Conservation (phyloP, 1,140 invertebrate species). For the Lepeophtheirus salmonis region DNA sequence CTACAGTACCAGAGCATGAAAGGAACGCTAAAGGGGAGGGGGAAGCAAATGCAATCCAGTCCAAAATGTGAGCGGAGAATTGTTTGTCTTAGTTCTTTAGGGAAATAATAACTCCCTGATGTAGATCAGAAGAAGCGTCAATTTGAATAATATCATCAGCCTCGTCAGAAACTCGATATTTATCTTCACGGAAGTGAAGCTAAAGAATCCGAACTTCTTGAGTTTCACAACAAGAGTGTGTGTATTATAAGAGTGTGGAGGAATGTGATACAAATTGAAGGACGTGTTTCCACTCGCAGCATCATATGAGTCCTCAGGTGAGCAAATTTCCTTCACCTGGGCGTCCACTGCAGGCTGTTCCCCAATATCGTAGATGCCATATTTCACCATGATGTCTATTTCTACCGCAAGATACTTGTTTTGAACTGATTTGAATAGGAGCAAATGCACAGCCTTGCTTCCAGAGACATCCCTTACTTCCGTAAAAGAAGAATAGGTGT, state of each 20-base stretch:
- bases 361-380: constrained; percentile 64
- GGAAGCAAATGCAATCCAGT: constrained; percentile 85
- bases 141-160: constrained; percentile 30
- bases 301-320: constrained; percentile 54
- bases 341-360: constrained; percentile 70
- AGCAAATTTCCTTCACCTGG: constrained; percentile 72
- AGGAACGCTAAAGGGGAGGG: constrained; percentile 81
- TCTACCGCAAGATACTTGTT: constrained; percentile 96
- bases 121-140: constrained; percentile 75
- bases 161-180: constrained; percentile 40
- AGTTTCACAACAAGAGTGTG: constrained; percentile 82
- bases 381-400: constrained; percentile 87
- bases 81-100: constrained; percentile 91
- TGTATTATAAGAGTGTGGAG: constrained; percentile 74
- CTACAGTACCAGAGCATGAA: constrained; percentile 82
- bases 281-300: constrained; percentile 62
- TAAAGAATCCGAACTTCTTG: constrained; percentile 77
- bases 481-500: too few species aligned
- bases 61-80: constrained; percentile 87
- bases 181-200: constrained; percentile 82
- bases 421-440: too few species aligned
- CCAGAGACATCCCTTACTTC: too few species aligned
- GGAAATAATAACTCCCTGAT: constrained; percentile 83
- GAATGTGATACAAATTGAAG: constrained; percentile 65
- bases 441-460: too few species aligned